Conservation (phyloP, 2,888 invertebrate species). For the Drosophila niveifrons region DNA sequence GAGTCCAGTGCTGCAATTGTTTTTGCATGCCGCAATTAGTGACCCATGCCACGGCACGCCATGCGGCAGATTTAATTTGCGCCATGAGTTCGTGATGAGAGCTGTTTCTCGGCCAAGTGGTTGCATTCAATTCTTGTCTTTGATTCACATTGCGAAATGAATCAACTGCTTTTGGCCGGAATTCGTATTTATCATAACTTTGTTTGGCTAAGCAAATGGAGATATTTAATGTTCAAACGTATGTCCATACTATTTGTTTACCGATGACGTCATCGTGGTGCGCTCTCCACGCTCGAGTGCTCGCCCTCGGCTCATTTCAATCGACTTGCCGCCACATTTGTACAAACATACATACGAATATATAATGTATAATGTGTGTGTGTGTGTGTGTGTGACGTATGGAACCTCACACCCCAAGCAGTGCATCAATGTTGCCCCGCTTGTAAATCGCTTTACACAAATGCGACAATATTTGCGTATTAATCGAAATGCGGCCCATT, state of each 20-base stretch:
- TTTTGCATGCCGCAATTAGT: constrained; percentile 41
- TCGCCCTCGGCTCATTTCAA: constrained; percentile 41
- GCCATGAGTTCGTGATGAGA: constrained; percentile 1
- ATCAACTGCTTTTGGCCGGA: constrained; percentile 24
- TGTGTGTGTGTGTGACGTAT: constrained; percentile 46
- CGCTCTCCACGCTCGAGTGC: constrained; percentile 36
- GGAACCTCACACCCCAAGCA: constrained; percentile 19
- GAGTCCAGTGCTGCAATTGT: constrained; percentile 34
- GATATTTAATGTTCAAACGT: constrained; percentile 33
- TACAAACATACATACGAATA: constrained; percentile 2
- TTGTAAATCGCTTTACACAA: constrained; percentile 60
- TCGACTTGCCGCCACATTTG: constrained; percentile 4
- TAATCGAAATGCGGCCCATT: constrained; percentile 66
- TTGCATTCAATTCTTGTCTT: constrained; percentile 7
- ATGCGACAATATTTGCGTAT: constrained; percentile 71
- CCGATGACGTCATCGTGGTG: constrained; percentile 44
- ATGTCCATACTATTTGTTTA: constrained; percentile 17
- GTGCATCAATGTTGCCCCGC: constrained; percentile 16
- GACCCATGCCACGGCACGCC: constrained; percentile 45
- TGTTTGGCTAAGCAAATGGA: constrained; percentile 20
- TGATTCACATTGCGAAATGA: constrained; percentile 12
- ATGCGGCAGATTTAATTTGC: constrained; percentile 42
- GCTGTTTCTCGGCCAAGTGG: constrained; percentile 5
- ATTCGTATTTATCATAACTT: constrained; percentile 9
- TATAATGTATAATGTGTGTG: not conserved